These are phyloP conservation scores for Cynaeus angustus DNA, from an alignment of 2,888 invertebrate genomes.

Conservation along the genomic window DNA sequence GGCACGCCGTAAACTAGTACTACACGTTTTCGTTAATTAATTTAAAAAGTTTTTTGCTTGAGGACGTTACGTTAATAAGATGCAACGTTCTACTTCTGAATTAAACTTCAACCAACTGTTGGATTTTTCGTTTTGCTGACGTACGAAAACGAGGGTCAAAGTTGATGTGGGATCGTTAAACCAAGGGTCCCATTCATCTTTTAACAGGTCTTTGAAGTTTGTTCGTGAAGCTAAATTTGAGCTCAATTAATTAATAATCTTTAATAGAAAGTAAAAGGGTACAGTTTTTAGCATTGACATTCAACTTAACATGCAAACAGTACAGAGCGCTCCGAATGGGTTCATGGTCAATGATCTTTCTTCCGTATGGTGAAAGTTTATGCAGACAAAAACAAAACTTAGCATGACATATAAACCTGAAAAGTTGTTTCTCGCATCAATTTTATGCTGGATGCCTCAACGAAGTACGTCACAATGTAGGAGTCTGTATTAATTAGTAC, in stretches of 20 bases:
- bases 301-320: slow-evolving; percentile 6
- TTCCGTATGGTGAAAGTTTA: slow-evolving; percentile 48
- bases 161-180: slow-evolving; percentile 33
- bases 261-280: slow-evolving; percentile 41
- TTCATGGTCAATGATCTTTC: slow-evolving; percentile 49
- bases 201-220: slow-evolving; percentile 17
- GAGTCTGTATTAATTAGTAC: too few relatives aligned
- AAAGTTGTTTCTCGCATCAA: slow-evolving; percentile 34
- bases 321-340: slow-evolving; percentile 21
- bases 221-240: slow-evolving; percentile 4
- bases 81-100: too few relatives aligned
- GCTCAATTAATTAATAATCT: too few relatives aligned
- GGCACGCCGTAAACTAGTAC: too few relatives aligned
- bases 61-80: too few relatives aligned
- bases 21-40: too few relatives aligned
- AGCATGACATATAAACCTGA: slow-evolving; percentile 50
- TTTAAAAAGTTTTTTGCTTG: too few relatives aligned
- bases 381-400: slow-evolving; percentile 30
- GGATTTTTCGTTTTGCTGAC: slow-evolving; percentile 11
- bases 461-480: slow-evolving; percentile 7
- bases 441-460: slow-evolving; percentile 21
- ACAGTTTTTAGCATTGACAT: slow-evolving; percentile 37
- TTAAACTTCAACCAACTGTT: background rate
- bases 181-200: slow-evolving; percentile 29
- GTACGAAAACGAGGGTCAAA: slow-evolving; percentile 26